phyloP scores from a whole-genome alignment of 2,113 vertebrate genomes.

The Triplophysa dalaica region DNA sequence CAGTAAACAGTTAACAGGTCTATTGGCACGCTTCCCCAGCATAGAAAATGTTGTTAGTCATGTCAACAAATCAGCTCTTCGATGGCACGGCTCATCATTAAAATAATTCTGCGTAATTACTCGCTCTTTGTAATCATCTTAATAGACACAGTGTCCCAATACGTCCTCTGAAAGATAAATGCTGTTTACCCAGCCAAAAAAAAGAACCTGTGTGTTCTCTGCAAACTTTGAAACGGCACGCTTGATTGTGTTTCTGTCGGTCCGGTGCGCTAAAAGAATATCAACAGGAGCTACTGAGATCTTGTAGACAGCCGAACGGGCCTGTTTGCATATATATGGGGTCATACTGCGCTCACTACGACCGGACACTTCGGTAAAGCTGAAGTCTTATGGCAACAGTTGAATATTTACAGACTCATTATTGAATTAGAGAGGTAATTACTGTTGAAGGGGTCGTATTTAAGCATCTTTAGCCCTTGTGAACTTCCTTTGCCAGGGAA shows the following conservation, averaged over 20 bases:
- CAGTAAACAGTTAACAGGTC: slow-evolving; percentile 22
- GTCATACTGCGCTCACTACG: not conserved
- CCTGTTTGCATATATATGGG: slow-evolving; percentile 15
- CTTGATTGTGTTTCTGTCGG: slow-evolving; percentile 34
- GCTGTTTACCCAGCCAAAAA: slow-evolving; percentile 44
- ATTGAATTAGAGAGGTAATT: slow-evolving; percentile 23
- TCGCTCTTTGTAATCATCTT: slow-evolving; percentile 52
- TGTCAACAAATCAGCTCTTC: slow-evolving; percentile 54
- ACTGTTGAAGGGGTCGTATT: not conserved
- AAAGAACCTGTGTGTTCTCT: slow-evolving; percentile 31
- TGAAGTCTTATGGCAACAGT: not conserved
- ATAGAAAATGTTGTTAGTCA: slow-evolving; percentile 42
- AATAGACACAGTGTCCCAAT: slow-evolving; percentile 40
- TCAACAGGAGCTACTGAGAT: slow-evolving; percentile 19
- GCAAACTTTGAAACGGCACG: slow-evolving; percentile 35
- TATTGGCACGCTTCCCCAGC: slow-evolving; percentile 35
- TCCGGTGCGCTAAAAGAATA: slow-evolving; percentile 17
- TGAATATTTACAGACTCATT: slow-evolving; percentile 28
- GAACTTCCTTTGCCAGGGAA: slow-evolving; percentile 5
- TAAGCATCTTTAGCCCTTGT: slow-evolving; percentile 6
- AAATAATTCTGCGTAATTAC: slow-evolving; percentile 57
- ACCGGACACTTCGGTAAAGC: slow-evolving; percentile 1
- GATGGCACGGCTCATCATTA: slow-evolving; percentile 45
- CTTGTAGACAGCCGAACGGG: slow-evolving; percentile 19
- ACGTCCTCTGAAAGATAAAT: slow-evolving; percentile 48